Conservation (phyloP, 2,797 vertebrate species). For the Melanotaenia maccullochi region DNA sequence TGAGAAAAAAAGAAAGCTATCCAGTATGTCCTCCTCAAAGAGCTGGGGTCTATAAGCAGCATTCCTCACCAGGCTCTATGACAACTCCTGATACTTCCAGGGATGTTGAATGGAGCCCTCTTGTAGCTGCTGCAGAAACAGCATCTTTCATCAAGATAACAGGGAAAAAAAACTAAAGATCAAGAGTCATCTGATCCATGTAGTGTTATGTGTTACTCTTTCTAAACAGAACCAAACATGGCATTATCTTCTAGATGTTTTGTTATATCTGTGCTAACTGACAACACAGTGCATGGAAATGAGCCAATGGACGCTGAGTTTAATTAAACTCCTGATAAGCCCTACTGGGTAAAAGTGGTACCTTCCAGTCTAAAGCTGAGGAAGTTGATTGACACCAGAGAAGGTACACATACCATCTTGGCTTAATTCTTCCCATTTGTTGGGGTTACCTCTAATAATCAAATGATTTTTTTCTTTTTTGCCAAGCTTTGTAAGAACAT, state of each 20-base stretch:
- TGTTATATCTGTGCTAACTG: not conserved
- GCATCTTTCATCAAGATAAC: conserved; percentile 51
- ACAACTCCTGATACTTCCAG: conserved; percentile 70
- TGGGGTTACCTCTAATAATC: not conserved
- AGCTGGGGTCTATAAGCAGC: conserved; percentile 69
- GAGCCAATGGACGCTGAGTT: not conserved
- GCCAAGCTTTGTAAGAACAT: not conserved
- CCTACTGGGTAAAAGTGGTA: not conserved
- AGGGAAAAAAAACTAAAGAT: conserved; percentile 20
- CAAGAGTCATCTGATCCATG: conserved; percentile 12
- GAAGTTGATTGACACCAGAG: not conserved
- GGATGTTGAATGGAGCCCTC: conserved; percentile 42
- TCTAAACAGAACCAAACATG: not conserved
- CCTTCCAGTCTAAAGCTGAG: not conserved
- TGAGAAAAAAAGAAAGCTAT: conserved; percentile 58
- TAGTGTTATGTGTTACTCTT: not conserved
- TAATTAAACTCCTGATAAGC: not conserved
- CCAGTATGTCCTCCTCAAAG: conserved; percentile 74
- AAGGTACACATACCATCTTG: not conserved
- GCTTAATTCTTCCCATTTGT: not conserved
- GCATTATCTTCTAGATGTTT: not conserved
- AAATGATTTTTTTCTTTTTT: no score
- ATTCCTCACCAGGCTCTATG: conserved; percentile 77
- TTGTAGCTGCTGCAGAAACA: conserved; percentile 25
- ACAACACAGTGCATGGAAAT: not conserved